Base-by-base conservation (phyloP, 1,140 invertebrate genomes). In the Hyles vespertilio region DNA sequence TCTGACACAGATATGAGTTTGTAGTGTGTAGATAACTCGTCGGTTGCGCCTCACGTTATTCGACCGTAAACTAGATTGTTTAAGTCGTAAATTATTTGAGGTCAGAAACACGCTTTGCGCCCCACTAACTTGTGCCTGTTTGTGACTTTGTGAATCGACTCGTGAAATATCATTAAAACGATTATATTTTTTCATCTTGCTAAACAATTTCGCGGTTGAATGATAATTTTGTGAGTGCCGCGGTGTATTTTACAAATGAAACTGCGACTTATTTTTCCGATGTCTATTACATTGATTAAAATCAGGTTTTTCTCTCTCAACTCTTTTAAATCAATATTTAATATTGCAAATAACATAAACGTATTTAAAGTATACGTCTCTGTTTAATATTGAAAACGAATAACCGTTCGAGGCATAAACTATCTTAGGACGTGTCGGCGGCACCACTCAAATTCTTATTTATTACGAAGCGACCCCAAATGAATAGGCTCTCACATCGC, bases 401-500 rank as follows among this genome's bases (percentile, higher is more conserved):
- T 40, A 69, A 72, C 68, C 69, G 67, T 77, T 83, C 75, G 75
- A 69, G 66, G 72, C 71, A 72, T 76, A 82, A 87, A 85, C 78
- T 75, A 84, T 72, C 69, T 67, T 61, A 70, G 78, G 77, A 79
- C 77, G 81, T 78, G 77, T 82, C 73, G 76, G 77, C 68, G 69
- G 64, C 70, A 70, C 72, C 73, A 78, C 82, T 87, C 73, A 77
- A 85, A 85, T 82, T 83, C 82, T 77, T 87, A 85, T 85, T 83
- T 84, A 83, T 79, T 81, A 81, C 78, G 63, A 70, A 63, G 68
- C 73, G 74, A 77, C 74, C 81, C 83, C 80, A 81, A 79, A 82
- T 87, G 84, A 84, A 87, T 87, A 84, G 77, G 77, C 84, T 81
- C 78, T 84, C 77, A 81, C 74, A 78, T 77, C 73, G 77, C 72